phyloP scores from a whole-genome alignment of 1,140 invertebrate species.

The Eupeodes corollae region DNA sequence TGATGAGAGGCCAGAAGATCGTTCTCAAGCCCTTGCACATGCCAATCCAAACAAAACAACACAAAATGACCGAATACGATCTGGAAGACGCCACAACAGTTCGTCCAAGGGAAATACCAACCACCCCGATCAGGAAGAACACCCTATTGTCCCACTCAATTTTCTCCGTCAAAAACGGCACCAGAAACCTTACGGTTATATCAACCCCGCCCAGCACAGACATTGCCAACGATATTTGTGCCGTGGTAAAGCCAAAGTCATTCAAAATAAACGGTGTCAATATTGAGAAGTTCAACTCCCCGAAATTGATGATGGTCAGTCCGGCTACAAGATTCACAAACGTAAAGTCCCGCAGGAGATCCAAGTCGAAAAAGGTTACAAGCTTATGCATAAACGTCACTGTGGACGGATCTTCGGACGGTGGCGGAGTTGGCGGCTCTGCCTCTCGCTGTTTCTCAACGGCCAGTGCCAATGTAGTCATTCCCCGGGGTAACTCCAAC shows the following conservation, averaged over 20 bases:
- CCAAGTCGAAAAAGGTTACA: constrained; percentile 51
- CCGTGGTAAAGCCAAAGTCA: constrained; percentile 46
- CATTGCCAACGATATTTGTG: constrained; percentile 48
- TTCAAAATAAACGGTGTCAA: constrained; percentile 54
- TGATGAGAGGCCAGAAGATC: constrained; percentile 54
- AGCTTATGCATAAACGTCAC: constrained; percentile 39
- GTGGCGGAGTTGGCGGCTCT: constrained; percentile 1
- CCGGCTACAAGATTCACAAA: constrained; percentile 57
- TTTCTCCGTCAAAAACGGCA: constrained; percentile 51
- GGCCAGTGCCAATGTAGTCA: constrained; percentile 3
- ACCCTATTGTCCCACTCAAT: constrained; percentile 51
- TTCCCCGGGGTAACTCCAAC: neutral
- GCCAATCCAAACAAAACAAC: constrained; percentile 48
- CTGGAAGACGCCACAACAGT: constrained; percentile 42
- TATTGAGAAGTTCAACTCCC: constrained; percentile 57
- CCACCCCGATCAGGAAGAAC: constrained; percentile 55
- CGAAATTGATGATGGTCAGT: constrained; percentile 53
- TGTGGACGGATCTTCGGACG: neutral
- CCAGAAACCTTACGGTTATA: constrained; percentile 46
- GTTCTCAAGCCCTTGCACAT: constrained; percentile 51
- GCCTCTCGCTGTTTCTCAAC: constrained; percentile 4
- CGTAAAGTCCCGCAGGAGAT: constrained; percentile 50
- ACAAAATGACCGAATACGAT: constrained; percentile 36
- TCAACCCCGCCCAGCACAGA: constrained; percentile 48
- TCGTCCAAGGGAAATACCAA: constrained; percentile 51